Evolutionary conservation across 1,140 invertebrate species (phyloP), one percentile per base, ranked within the genome.

Genomic region (Ceratosolen fusciceps): DNA sequence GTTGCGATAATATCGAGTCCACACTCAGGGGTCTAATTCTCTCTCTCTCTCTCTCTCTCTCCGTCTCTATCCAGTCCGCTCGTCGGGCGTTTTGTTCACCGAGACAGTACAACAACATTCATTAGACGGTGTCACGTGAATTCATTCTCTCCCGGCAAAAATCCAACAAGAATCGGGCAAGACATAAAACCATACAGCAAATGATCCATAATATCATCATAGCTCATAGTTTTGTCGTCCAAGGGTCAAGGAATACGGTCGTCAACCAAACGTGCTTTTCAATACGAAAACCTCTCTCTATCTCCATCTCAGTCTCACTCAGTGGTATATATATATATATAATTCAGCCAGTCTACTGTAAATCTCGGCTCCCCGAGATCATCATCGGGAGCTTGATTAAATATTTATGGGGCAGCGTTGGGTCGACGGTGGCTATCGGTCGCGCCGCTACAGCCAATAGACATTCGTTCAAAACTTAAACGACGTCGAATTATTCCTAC

Each of bases 131-230:
- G 65, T 16, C 43, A 47, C 72, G 39, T 75, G 65, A 75, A 75
- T 76, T 80, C 58, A 62, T n/a, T n/a, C n/a, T 68, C 54, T 75
- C 73, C 19, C 54, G 49, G 54, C 37, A n/a, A n/a, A n/a, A n/a
- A n/a, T n/a, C n/a, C n/a, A n/a, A n/a, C n/a, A n/a, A n/a, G 29
- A 75, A 74, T 49, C 72, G 54, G 67, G 10, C 21, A n/a, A n/a
- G 12, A 58, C 37, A 71, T 76, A 62, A 56, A 74, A 62, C 70
- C 31, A 60, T 43, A 71, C 79, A 73, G 47, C 79, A 75, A 79
- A 74, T 74, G 60, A 75, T 54, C 14, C 62, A 34, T 56, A 39
- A 58, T 75, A 76, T 76, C 34, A 21, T n/a, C 77, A 62, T 80
- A 75, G 72, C 43, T 80, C 67, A 75, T 80, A 34, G 10, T 80